Base-by-base conservation (phyloP, 2,888 invertebrate species). In the Amitus sp. region DNA sequence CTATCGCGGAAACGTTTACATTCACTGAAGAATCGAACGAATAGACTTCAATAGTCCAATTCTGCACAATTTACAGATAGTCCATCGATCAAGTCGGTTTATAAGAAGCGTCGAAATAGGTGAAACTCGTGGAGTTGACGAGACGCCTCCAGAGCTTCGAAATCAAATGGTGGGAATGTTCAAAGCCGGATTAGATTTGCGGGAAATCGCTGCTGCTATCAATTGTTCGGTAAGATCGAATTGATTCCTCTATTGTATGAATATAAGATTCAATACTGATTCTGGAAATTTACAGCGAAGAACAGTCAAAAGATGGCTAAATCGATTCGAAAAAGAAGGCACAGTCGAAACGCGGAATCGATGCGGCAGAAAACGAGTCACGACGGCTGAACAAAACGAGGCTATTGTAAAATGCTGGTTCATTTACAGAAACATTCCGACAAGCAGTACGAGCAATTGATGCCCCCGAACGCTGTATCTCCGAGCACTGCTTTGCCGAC, bases 161-260 rank as follows among this genome's bases (percentile, higher is more conserved):
- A 82, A 82, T 60, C 77, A 82, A 18, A 82, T 82, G 82, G 80
- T 82, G 13, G 82, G 82, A 51, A 82, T 82, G 82, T 82, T 79
- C 56, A 82, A 82, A 65, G 82, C 82, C 20, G 82, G 82, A 43
- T 69, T 82, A 18, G 80, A 80, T 2, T 69, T 81, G 7, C 67
- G 79, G 12, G 82, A 82, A 61, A 82, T 82, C 47, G 81, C 82
- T 7, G 74, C 73, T 2, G 82, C 82, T 0, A 72, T 82, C 10
- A 82, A 82, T 70, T 82, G 80, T 57, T 82, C 82, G 55, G 82
- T 79, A 72, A 68, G 42, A 15, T 15, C 18, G 23, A 40, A 19
- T 17, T 12, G 40, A 28, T 27, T 9, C 27, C 9, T n/a, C n/a
- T n/a, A n/a, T n/a, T 23, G 23, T 5, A 23, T 6, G 12, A 33